These are phyloP conservation scores for Andrena marginata DNA, from an alignment of 2,888 invertebrate species.

Conservation along the genomic window DNA sequence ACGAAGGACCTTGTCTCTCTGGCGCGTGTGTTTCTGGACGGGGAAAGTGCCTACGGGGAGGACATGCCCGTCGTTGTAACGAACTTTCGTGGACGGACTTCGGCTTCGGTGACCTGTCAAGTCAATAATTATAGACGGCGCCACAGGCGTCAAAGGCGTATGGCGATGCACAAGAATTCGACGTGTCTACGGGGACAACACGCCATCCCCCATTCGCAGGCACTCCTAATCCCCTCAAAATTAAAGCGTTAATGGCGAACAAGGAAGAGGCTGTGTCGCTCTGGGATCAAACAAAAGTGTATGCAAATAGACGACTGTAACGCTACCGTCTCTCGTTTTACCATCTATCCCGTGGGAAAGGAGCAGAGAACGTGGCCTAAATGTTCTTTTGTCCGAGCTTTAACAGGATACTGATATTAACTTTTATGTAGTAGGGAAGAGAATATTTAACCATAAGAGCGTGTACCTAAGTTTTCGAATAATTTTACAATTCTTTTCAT, in stretches of 20 bases:
- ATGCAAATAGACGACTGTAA: not conserved
- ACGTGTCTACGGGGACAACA: not conserved
- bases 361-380: not conserved
- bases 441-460: too few relatives aligned
- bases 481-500: too few relatives aligned
- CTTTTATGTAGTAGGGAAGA: too few relatives aligned
- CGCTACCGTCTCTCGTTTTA: not conserved
- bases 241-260: conserved; percentile 13
- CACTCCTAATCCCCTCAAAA: conserved; percentile 7
- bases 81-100: conserved; percentile 74
- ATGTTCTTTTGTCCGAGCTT: too few relatives aligned
- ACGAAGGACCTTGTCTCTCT: conserved; percentile 51
- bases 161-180: conserved; percentile 23
- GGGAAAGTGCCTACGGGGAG: conserved; percentile 69
- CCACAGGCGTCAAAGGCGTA: conserved; percentile 45
- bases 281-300: not conserved
- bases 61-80: conserved; percentile 66
- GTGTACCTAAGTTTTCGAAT: too few relatives aligned
- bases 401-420: too few relatives aligned
- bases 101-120: conserved; percentile 71
- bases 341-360: not conserved
- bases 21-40: conserved; percentile 51
- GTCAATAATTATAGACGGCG: conserved; percentile 72
- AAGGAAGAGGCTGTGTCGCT: not conserved
- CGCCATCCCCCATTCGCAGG: not conserved